Base-by-base conservation (phyloP, 2,888 invertebrate genomes). In the Thymelicus lineola region DNA sequence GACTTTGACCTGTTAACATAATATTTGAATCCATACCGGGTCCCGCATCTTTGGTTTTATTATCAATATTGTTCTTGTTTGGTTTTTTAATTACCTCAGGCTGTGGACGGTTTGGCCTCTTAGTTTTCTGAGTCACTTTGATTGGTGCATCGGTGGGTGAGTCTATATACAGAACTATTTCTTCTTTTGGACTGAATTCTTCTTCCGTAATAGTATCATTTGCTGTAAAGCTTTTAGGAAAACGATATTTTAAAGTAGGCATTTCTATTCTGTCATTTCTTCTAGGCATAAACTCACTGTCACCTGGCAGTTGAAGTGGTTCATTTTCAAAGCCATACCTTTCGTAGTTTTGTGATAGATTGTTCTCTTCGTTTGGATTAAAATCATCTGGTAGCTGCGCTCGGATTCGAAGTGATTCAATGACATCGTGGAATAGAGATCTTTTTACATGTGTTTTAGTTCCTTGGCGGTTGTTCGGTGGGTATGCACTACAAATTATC, bases 191-290 rank as follows among this genome's bases (percentile, higher is more conserved):
- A 36, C 70, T 77, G 1, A 82, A 79, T 45, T 79, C 75, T 1
- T 28, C 28, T 28, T 28, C 28, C 28, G 28, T 28, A 5, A 77
- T 77, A n/a, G 6, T 15, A 35, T 80, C 75, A 46, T 85, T 85
- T 0, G 73, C 48, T 1, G 77, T 75, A 0, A 90, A 68, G 59
- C 81, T 88, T 82, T 91, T 93, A 0, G 92, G 90, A 10, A 89
- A 87, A 7, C 93, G 83, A 72, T 90, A 89, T 75, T 90, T 90
- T 5, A 90, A 74, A 14, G 88, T 74, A 0, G 92, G 91, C 88
- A 90, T 87, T 84, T 89, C 93, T 20, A 92, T 84, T 79, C 93
- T 84, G 46, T 92, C 93, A 61, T 93, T 93, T 79, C 92, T 84
- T 80, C 93, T 78, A 0, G 92, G 93, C 17, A 88, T 79, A 28